Base-by-base conservation (phyloP, 2,888 invertebrate species). In the Balanococcus diminutus region DNA sequence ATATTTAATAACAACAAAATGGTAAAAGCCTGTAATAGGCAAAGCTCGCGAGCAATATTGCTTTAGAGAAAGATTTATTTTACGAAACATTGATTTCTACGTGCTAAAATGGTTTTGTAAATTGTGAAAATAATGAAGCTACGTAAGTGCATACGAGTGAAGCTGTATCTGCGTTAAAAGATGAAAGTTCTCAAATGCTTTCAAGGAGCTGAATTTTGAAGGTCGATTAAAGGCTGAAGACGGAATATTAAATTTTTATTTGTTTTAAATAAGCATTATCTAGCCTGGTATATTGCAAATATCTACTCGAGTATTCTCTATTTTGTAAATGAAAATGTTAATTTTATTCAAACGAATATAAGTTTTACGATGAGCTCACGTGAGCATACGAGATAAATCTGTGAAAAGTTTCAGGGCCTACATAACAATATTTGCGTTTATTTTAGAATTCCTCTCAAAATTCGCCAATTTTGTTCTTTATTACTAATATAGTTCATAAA, bases 101-200 rank as follows among this genome's bases (percentile, higher is more conserved):
- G 67, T 67, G 67, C 67, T 67, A 67, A 67, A 67, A 67, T 67
- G 67, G 67, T 67, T 67, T 67, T 31, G 67, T 67, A 67, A 67
- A 67, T 67, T 67, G 28, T 31, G 67, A 28, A 67, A 67, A 67
- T 67, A 31, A 67, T 67, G 28, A 67, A 67, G 67, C 67, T 67
- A 16, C 16, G 19, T 19, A 28, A 14, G 25, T 22, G 22, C 22
- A 9, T 56, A n/a, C 56, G 56, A 19, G 56, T 51, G 51, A 0
- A 1, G 51, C n/a, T 0, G 51, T 16, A n/a, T 51, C 51, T n/a
- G 51, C 5, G n/a, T 1, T n/a, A 51, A 11, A 5, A 51, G 51
- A 51, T 51, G 51, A 16, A 51, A 28, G 67, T 67, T 28, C 28
- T 25, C 67, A 28, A 67, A 67, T 67, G 67, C 67, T 67, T 25